Conservation (phyloP, 2,888 invertebrate species). For the Prenolepis imparis region DNA sequence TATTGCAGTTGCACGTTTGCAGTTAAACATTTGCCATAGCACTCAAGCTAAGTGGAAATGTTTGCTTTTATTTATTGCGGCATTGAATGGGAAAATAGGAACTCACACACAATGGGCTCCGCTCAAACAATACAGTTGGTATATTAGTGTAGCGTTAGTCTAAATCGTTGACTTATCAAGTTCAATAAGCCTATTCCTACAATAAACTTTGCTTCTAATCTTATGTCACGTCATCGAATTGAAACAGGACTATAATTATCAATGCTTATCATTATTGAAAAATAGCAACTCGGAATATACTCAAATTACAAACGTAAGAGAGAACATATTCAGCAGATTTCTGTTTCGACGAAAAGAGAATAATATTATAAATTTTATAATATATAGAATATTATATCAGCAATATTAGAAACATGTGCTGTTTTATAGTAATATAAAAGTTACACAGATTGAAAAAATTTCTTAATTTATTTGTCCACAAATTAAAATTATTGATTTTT, state of each 20-base stretch:
- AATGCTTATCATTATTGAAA: not conserved
- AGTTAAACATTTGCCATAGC: conserved; percentile 35
- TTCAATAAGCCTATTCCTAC: conserved; percentile 16
- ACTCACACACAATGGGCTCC: conserved; percentile 27
- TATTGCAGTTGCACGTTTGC: not conserved
- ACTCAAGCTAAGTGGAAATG: conserved; percentile 49
- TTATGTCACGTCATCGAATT: conserved; percentile 1
- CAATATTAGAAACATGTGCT: not conserved
- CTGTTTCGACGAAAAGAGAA: not conserved
- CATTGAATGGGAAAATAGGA: conserved; percentile 37
- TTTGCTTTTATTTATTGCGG: conserved; percentile 51
- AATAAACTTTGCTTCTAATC: conserved; percentile 43
- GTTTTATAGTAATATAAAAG: not conserved
- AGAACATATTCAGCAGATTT: not conserved
- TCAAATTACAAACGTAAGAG: not conserved
- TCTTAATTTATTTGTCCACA: not conserved
- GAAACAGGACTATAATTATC: conserved; percentile 6
- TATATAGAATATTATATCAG: not conserved
- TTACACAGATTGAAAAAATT: not conserved
- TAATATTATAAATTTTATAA: conserved; percentile 6
- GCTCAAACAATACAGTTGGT: conserved; percentile 24
- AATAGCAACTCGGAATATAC: conserved; percentile 8
- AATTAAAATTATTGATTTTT: conserved; percentile 12
- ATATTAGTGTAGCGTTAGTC: conserved; percentile 19
- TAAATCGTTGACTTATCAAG: conserved; percentile 43